Evolutionary conservation across 2,113 vertebrate genomes (phyloP), one percentile per base, ranked within the genome.

Genomic region (Poeciliopsis occidentalis): DNA sequence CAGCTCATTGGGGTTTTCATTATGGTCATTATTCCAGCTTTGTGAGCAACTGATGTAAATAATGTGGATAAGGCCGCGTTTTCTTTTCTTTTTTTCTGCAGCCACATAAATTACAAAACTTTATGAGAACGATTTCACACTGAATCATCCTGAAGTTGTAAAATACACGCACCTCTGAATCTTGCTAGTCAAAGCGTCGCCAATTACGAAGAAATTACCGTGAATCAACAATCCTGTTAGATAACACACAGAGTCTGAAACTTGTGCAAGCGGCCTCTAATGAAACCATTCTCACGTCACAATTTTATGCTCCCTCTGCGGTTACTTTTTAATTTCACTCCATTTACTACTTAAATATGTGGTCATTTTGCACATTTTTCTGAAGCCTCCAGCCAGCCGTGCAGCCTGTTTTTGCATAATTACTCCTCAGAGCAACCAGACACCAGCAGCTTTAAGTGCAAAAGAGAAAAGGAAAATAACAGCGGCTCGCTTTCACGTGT

Each of bases 331-430:
- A 11, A 83, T 81, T 83, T 76, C 32, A 10, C 71, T 51, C 61
- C 75, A 86, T 81, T 87, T 63, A 27, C 74, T 78, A 73, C 26
- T 70, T 47, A 69, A n/a, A 79, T 73, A n/a, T 64, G 60, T 60
- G 67, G 79, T 79, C 72, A 77, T 67, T 63, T 12, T 78, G 67
- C n/a, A 67, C 44, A 83, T 51, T 85, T 71, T 78, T 84, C 54
- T 76, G 76, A 64, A 72, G 31, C 30, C 66, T 71, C 64, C 44
- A 80, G 83, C 71, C 76, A 61, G 60, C 68, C 13, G 22, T 30
- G 13, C 47, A 71, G 54, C 51, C 65, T 61, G 47, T 66, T 67
- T 77, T 27, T 5, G 26, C 22, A 41, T 64, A 39, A 2, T 64
- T 24, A 51, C 66, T 57, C 61, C 31, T 47, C 30, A 34, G 37